These are phyloP conservation scores for Aproaerema taeniolella DNA, from an alignment of 2,888 invertebrate genomes.

Conservation along the genomic window DNA sequence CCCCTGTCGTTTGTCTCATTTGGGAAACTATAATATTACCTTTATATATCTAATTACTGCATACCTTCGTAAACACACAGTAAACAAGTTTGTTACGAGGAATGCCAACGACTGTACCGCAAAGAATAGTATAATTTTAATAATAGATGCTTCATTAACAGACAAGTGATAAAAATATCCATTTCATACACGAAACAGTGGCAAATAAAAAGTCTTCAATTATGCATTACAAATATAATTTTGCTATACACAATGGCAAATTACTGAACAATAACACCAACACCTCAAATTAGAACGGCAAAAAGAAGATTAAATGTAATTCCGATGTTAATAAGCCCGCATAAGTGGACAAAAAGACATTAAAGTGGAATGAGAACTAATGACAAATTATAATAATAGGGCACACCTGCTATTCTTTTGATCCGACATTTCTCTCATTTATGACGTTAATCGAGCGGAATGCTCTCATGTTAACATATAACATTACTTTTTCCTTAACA, in stretches of 20 bases:
- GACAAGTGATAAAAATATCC: too few species aligned
- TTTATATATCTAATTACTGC: constrained; percentile 30
- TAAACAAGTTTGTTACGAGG: too few species aligned
- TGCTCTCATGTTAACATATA: constrained; percentile 64
- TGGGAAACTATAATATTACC: constrained; percentile 58
- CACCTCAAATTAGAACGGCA: constrained; percentile 36
- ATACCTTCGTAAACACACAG: too few species aligned
- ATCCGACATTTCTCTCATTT: constrained; percentile 76
- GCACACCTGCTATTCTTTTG: constrained; percentile 76
- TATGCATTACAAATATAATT: constrained; percentile 36
- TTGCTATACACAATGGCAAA: constrained; percentile 22
- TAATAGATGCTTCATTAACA: too few species aligned
- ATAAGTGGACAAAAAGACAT: constrained; percentile 46
- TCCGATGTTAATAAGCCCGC: constrained; percentile 45
- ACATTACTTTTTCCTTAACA: constrained; percentile 64
- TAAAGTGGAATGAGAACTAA: constrained; percentile 56
- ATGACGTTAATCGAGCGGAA: constrained; percentile 73
- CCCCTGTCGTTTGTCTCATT: constrained; percentile 57
- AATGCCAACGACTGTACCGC: too few species aligned
- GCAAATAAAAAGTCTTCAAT: too few species aligned
- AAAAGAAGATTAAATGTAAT: constrained; percentile 32
- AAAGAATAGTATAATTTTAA: too few species aligned
- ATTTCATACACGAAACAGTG: too few species aligned
- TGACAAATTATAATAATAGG: constrained; percentile 74
- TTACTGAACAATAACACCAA: constrained; percentile 26